Evolutionary conservation across 2,113 vertebrate species (phyloP).

Genomic region (Oncorhynchus kisutch): DNA sequence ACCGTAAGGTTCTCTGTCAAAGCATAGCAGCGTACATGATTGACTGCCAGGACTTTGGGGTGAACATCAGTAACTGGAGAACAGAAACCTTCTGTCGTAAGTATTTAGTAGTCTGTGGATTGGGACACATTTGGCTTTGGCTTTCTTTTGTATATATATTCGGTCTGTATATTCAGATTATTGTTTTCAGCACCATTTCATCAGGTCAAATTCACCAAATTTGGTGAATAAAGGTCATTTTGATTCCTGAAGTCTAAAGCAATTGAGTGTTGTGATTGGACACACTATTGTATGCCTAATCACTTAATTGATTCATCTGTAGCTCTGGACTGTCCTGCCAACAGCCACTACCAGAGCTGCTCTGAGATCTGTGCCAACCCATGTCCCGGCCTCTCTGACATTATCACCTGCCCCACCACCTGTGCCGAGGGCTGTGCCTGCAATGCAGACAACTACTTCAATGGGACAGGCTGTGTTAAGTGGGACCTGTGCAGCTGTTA

Average conservation of each 20-base stretch:
- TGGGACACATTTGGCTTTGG: no score
- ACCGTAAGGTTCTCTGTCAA: slow-evolving; percentile 30
- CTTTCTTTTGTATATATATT: no score
- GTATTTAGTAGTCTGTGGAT: slow-evolving; percentile 7
- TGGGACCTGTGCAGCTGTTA: slow-evolving; percentile 73
- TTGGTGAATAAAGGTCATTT: no score
- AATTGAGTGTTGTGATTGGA: no score
- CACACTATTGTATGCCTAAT: not conserved
- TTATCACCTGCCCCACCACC: slow-evolving; percentile 28
- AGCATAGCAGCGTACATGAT: slow-evolving; percentile 51
- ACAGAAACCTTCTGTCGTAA: slow-evolving; percentile 54
- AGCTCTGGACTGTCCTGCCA: slow-evolving; percentile 55
- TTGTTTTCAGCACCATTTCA: no score
- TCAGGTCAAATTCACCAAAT: no score
- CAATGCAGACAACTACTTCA: slow-evolving; percentile 47
- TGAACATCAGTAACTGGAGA: slow-evolving; percentile 50
- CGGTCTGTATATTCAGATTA: no score
- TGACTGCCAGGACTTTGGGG: slow-evolving; percentile 45
- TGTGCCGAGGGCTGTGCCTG: slow-evolving; percentile 79
- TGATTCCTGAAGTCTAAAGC: no score
- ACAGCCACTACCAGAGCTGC: slow-evolving; percentile 75
- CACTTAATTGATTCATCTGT: not conserved
- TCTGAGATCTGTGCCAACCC: slow-evolving; percentile 56
- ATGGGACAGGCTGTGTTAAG: slow-evolving; percentile 61
- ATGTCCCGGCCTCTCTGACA: slow-evolving; percentile 51